These are phyloP conservation scores for Drosophila pseudoananassae DNA, from an alignment of 1,140 invertebrate species.

Conservation along the genomic window DNA sequence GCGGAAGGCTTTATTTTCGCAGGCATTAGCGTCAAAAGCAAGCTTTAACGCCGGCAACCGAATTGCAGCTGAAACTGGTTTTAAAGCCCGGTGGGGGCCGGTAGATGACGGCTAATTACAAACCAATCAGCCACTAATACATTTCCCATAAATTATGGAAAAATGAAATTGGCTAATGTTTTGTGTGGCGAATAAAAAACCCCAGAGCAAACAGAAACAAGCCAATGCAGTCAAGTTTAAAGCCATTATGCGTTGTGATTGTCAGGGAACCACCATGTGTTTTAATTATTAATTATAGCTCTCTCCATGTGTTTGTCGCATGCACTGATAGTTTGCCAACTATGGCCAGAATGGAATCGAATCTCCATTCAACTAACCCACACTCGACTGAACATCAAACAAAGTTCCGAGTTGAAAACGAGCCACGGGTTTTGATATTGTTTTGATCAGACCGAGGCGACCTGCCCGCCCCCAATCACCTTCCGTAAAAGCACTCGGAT, in stretches of 20 bases:
- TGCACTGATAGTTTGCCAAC: constrained; percentile 16
- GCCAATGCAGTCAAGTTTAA: constrained; percentile 23
- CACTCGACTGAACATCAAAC: constrained; percentile 36
- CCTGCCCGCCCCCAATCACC: background rate
- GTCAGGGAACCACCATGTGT: constrained; percentile 1
- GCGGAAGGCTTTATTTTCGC: constrained; percentile 15
- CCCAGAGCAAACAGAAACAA: constrained; percentile 20
- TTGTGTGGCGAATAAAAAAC: background rate
- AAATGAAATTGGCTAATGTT: constrained; percentile 18
- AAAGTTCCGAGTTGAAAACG: constrained; percentile 5
- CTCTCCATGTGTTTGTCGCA: constrained; percentile 52
- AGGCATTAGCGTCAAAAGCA: constrained; percentile 33
- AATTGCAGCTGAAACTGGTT: no score
- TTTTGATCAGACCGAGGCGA: constrained; percentile 24
- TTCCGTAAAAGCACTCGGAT: constrained; percentile 20
- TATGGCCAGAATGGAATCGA: background rate
- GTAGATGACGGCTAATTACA: constrained; percentile 21
- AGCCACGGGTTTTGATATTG: constrained; percentile 5
- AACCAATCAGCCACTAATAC: constrained; percentile 47
- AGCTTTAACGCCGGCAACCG: background rate
- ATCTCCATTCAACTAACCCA: background rate
- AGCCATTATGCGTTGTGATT: constrained; percentile 25
- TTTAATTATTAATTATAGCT: constrained; percentile 69
- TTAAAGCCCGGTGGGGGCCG: no score
- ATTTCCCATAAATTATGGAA: constrained; percentile 58